Evolutionary conservation across 2,797 vertebrate species (phyloP).

Genomic region (Mus caroli): DNA sequence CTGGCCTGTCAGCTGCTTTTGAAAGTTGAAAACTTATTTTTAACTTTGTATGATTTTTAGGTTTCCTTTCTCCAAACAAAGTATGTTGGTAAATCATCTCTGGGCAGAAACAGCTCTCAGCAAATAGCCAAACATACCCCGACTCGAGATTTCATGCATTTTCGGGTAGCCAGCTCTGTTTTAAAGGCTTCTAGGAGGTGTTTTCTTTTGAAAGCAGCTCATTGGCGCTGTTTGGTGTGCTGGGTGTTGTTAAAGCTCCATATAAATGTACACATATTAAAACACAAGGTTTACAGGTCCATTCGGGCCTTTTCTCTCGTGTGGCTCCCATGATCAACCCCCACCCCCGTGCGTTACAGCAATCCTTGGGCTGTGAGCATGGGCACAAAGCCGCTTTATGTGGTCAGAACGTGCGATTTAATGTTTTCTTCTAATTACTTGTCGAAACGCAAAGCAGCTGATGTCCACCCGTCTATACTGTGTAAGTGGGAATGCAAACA

Average conservation of each 20-base stretch:
- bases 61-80: neutral
- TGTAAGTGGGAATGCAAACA: slow-evolving; percentile 40
- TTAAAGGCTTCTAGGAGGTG: slow-evolving; percentile 80
- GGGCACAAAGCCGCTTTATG: slow-evolving; percentile 13
- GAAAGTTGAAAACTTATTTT: slow-evolving; percentile 66
- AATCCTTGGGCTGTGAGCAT: neutral
- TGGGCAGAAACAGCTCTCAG: neutral
- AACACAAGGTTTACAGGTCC: slow-evolving; percentile 80
- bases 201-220: slow-evolving; percentile 81
- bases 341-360: slow-evolving; percentile 11
- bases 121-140: slow-evolving; percentile 70
- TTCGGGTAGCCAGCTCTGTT: slow-evolving; percentile 70
- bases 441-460: neutral
- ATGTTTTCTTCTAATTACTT: slow-evolving; percentile 53
- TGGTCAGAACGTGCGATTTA: slow-evolving; percentile 19
- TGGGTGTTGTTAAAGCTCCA: slow-evolving; percentile 80
- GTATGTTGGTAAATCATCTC: slow-evolving; percentile 67
- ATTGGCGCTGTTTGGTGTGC: slow-evolving; percentile 79
- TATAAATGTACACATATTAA: slow-evolving; percentile 78
- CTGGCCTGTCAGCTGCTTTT: slow-evolving; percentile 41
- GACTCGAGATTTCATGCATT: slow-evolving; percentile 84
- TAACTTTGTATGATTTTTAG: slow-evolving; percentile 56
- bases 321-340: neutral
- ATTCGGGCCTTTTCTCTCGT: neutral
- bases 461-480: neutral